These are phyloP conservation scores for Leontopithecus rosalia DNA, from an alignment of 2,797 vertebrate genomes.

Conservation along the genomic window DNA sequence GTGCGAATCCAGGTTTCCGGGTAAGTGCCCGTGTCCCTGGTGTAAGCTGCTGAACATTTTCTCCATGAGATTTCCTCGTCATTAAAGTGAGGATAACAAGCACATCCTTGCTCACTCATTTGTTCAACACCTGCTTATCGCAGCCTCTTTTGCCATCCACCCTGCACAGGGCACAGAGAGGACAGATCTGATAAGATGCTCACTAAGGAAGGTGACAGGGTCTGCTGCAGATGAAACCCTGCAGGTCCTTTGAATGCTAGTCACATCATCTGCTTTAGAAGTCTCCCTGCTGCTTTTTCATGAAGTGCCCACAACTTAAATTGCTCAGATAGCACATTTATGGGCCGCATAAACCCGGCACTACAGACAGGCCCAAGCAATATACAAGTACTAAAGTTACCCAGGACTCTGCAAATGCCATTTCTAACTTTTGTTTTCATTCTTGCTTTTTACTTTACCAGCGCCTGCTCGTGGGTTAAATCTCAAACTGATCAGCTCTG, in stretches of 20 bases:
- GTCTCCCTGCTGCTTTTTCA: not conserved
- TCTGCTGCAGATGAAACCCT: not conserved
- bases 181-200: fast-evolving
- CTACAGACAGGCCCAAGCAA: not conserved
- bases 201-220: no score
- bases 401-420: not conserved
- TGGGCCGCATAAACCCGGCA: not conserved
- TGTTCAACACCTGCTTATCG: not conserved
- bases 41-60: not conserved
- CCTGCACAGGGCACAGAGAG: fast-evolving
- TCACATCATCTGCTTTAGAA: not conserved
- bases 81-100: no score
- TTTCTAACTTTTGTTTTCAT: not conserved
- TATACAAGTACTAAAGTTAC: not conserved
- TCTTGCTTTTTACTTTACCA: not conserved
- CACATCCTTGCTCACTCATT: not conserved
- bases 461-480: not conserved
- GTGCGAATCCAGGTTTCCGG: not conserved
- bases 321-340: not conserved
- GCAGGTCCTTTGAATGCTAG: not conserved
- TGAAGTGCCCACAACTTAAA: not conserved
- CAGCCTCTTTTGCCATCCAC: fast-evolving
- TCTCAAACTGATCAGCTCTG: not conserved
- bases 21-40: fast-evolving
- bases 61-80: not conserved